A percentile compares a stretch with the other conserved stretches of the same genome.
Conservation (phyloP, 1,140 invertebrate genomes). For the Ditylenchus dipsaci region DNA sequence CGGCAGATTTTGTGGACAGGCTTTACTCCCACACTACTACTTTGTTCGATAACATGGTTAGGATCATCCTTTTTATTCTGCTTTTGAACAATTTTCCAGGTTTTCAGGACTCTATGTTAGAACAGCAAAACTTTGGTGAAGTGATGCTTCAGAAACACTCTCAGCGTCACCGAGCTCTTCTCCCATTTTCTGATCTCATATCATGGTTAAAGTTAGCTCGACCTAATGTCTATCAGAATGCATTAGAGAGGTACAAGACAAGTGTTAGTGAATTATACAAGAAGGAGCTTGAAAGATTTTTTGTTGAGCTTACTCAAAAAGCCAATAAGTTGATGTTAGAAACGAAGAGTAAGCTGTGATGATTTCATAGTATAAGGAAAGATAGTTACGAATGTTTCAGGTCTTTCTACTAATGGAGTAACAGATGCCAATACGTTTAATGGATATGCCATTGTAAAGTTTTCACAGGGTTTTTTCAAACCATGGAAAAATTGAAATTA, state of each 20-base stretch:
- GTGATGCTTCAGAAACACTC: conserved; percentile 44
- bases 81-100: neutral
- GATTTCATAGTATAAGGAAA: neutral
- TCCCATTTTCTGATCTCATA: conserved; percentile 36
- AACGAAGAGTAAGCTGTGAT: neutral
- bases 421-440: conserved; percentile 7
- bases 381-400: no score
- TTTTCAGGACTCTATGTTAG: conserved; percentile 33
- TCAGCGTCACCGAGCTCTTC: conserved; percentile 34
- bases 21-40: conserved; percentile 40
- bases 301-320: conserved; percentile 22
- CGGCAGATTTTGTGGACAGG: conserved; percentile 37
- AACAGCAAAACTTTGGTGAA: conserved; percentile 31
- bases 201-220: conserved; percentile 33
- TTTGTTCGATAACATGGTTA: conserved; percentile 43
- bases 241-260: conserved; percentile 35
- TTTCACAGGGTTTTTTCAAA: neutral
- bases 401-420: neutral
- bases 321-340: neutral
- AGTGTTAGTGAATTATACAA: conserved; percentile 31
- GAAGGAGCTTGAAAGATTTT: conserved; percentile 42
- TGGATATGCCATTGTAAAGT: conserved; percentile 22
- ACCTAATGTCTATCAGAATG: conserved; percentile 26
- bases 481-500: conserved; percentile 9
- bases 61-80: neutral